Evolutionary conservation across 2,888 invertebrate species (phyloP).

Genomic region (Philopedon plagiatum): DNA sequence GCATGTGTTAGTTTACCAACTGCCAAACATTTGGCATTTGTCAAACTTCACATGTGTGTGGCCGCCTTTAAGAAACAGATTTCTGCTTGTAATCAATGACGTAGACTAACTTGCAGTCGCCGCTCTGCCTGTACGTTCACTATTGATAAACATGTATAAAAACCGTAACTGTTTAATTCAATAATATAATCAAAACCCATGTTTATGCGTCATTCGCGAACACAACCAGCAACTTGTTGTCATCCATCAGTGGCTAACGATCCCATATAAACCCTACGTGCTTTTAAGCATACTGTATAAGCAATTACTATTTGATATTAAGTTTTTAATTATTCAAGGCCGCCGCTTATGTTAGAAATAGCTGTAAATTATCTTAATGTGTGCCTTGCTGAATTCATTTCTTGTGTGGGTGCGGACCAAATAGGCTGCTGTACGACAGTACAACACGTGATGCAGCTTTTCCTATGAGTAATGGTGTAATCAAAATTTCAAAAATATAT

Average conservation of each 20-base stretch:
- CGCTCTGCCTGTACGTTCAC: too few relatives aligned
- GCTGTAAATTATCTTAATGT: slow-evolving; percentile 27
- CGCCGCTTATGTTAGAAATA: slow-evolving; percentile 24
- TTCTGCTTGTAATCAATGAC: too few relatives aligned
- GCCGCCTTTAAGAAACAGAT: too few relatives aligned
- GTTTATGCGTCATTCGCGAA: not conserved
- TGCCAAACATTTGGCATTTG: too few relatives aligned
- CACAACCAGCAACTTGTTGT: not conserved
- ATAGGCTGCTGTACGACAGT: not conserved
- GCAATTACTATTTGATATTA: slow-evolving; percentile 19
- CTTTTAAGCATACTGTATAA: slow-evolving; percentile 7
- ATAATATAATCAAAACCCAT: too few relatives aligned
- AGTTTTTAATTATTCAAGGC: slow-evolving; percentile 29
- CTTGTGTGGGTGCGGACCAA: slow-evolving; percentile 18
- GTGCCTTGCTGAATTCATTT: slow-evolving; percentile 14
- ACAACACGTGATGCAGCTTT: not conserved
- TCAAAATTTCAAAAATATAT: too few relatives aligned
- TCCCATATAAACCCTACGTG: slow-evolving; percentile 22
- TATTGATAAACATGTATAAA: too few relatives aligned
- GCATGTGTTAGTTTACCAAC: too few relatives aligned
- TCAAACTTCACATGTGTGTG: too few relatives aligned
- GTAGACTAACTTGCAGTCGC: too few relatives aligned
- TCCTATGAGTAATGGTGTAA: too few relatives aligned
- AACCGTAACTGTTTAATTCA: too few relatives aligned
- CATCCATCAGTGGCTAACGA: slow-evolving; percentile 22